Conservation (phyloP, 2,113 vertebrate species). For the Sylvia atricapilla region DNA sequence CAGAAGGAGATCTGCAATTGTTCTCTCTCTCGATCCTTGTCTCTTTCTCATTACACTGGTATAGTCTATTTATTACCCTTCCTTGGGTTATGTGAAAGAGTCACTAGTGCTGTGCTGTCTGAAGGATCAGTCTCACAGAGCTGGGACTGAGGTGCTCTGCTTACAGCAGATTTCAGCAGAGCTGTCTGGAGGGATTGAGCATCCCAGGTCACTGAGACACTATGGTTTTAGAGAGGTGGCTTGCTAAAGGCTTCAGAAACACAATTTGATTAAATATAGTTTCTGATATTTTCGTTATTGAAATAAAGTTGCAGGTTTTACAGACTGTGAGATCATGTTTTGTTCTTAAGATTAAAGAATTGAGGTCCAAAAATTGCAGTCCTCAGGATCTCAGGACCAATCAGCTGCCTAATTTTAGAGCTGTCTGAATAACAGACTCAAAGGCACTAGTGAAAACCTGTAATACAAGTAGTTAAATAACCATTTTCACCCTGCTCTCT, state of each 20-base stretch:
- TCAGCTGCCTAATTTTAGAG: neutral
- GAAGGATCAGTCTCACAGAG: neutral
- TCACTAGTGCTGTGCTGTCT: neutral
- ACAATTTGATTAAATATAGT: neutral
- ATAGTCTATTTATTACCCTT: neutral
- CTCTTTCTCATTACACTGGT: neutral
- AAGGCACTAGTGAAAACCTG: neutral
- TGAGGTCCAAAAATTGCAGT: neutral
- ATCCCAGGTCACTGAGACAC: neutral
- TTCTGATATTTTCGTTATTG: neutral
- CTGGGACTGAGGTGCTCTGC: neutral
- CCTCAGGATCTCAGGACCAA: neutral
- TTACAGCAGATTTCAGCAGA: neutral
- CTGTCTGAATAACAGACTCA: neutral
- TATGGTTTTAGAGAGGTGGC: neutral
- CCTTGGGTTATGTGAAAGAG: neutral
- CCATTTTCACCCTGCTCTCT: neutral
- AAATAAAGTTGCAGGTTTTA: neutral
- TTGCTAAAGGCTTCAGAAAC: neutral
- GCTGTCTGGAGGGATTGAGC: neutral
- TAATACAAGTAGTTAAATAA: neutral
- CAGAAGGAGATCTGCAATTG: neutral
- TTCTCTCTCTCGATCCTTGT: neutral
- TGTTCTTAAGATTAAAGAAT: neutral
- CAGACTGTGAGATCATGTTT: neutral